Conservation (phyloP, 1,140 invertebrate genomes). For the Odontomachus brunneus region DNA sequence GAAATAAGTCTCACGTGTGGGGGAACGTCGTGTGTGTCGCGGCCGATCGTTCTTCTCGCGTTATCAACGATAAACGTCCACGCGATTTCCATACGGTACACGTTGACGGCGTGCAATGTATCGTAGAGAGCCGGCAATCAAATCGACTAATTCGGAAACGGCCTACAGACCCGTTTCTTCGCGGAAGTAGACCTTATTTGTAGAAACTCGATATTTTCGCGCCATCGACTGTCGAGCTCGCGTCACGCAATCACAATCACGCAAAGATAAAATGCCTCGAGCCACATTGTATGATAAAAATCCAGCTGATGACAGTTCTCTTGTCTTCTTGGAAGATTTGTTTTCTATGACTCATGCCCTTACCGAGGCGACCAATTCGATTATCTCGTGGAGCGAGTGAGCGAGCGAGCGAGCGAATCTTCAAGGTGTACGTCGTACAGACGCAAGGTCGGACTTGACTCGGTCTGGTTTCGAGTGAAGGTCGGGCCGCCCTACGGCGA, state of each 20-base stretch:
- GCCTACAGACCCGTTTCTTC: no score
- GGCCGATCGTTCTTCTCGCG: neutral
- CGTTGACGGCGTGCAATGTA: neutral
- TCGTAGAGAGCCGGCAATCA: neutral
- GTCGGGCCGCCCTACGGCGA: constrained; percentile 38
- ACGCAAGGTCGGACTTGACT: constrained; percentile 40
- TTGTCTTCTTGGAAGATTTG: neutral
- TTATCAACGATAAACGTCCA: constrained; percentile 4
- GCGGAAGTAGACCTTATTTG: neutral
- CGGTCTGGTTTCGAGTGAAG: constrained; percentile 67
- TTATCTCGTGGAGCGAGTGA: no score
- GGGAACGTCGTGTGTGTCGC: neutral
- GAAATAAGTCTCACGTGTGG: constrained; percentile 22
- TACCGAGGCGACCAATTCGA: neutral
- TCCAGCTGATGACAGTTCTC: neutral
- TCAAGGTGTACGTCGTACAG: constrained; percentile 40
- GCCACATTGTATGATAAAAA: neutral
- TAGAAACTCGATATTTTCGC: neutral
- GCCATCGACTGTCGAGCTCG: no score
- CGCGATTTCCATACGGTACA: neutral
- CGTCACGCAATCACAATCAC: no score
- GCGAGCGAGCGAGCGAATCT: neutral
- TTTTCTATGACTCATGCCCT: neutral
- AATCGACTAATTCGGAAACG: no score
- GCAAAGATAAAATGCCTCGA: neutral